Base-by-base conservation (phyloP, 2,113 vertebrate genomes). In the Nanorana parkeri region DNA sequence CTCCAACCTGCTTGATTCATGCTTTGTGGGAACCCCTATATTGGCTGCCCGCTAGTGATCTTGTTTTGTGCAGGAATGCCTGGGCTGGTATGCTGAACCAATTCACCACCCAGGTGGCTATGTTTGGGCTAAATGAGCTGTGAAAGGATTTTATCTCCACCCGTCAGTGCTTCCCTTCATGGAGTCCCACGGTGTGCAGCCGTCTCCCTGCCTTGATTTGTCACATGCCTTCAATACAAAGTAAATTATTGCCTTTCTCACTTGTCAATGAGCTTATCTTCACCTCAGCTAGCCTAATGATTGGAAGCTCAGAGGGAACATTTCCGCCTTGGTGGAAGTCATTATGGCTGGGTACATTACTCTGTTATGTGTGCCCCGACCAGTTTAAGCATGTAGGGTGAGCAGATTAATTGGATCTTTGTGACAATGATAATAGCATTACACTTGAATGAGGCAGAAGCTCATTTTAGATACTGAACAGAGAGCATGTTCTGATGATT, bases 111-210 rank as follows among this genome's bases (percentile, higher is more conserved):
- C 96, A 97, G 95, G 96, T 96, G 95, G 95, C 94, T 95, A 92
- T 91, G 96, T 96, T 96, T 94, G 94, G 94, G 89, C 94, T 97
- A 97, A 99, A 98, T 96, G 95, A 97, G 94, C 95, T 97, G 96
- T 97, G 96, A 97, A 96, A 94, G 93, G 92, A 76, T 93, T 95
- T 95, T 91, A 92, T 94, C 93, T 91, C 93, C 94, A 92, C 93
- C 92, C 92, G 93, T 94, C 90, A 68, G 93, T 88, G 87, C 84
- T 90, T 93, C 93, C 87, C 90, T 91, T 91, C 87, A 61, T 77
- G 28, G 82, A 92, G 88, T 82, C 88, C 90, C 87, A 88, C 80
- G 88, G 90, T 84, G 90, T 79, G 91, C 91, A 95, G 92, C 88
- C 91, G 88, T 89, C 85, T 87, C 92, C 95, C 93, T 92, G 89